Conservation (phyloP, 1,140 invertebrate species). For the Drosophila parabipectinata region DNA sequence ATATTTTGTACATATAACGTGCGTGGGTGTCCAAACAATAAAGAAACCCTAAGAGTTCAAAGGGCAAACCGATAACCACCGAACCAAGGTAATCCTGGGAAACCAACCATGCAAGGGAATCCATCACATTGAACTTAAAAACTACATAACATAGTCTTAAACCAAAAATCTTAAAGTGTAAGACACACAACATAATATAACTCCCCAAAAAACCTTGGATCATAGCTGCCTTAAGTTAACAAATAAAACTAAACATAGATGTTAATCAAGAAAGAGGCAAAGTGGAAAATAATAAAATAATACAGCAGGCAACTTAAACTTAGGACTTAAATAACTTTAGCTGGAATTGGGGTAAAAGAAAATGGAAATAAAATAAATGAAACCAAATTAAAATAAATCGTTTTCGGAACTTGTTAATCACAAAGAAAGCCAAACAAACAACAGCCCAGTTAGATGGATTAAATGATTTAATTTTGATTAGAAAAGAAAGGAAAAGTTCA, state of each 20-base stretch:
- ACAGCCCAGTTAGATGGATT: conserved; percentile 18
- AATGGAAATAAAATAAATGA: conserved; percentile 67
- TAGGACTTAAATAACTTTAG: conserved; percentile 75
- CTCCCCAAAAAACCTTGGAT: conserved; percentile 6
- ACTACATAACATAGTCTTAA: conserved; percentile 21
- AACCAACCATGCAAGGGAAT: conserved; percentile 22
- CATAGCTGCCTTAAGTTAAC: conserved; percentile 1
- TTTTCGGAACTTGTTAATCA: conserved; percentile 18
- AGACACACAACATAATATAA: conserved; percentile 14
- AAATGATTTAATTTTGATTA: not conserved
- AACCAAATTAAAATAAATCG: conserved; percentile 41
- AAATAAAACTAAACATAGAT: conserved; percentile 15
- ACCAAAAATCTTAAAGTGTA: conserved; percentile 12
- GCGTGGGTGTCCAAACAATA: conserved; percentile 35
- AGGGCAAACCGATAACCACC: conserved; percentile 33
- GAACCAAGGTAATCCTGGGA: conserved; percentile 34
- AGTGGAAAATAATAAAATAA: conserved; percentile 13
- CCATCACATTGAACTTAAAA: conserved; percentile 26
- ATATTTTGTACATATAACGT: conserved; percentile 51
- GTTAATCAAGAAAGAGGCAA: conserved; percentile 17
- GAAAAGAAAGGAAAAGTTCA: not conserved
- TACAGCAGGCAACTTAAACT: conserved; percentile 52
- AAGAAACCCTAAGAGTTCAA: not conserved
- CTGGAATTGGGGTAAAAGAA: conserved; percentile 68
- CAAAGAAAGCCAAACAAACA: conserved; percentile 13